Evolutionary conservation across 2,797 vertebrate species (phyloP), one percentile per base, ranked within the genome.

Genomic region (Sebastes cheni): DNA sequence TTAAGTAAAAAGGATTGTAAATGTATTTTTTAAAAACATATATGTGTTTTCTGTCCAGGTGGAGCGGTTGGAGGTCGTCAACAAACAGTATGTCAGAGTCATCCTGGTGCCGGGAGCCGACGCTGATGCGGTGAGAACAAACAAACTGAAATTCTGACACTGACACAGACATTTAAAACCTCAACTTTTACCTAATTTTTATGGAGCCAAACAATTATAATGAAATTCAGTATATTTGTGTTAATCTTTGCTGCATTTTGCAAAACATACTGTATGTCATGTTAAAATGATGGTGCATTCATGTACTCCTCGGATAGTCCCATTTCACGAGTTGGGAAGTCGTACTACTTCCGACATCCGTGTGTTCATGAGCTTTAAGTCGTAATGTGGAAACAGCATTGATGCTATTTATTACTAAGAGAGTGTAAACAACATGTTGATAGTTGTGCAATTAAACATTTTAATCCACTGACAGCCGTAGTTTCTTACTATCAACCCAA

Each of bases 21-120:
- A 46, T 13, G 2, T 58, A 3, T 29, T 8, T 50, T 27, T 27
- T 4, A 3, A n/a, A 34, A 27, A 7, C 8, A 46, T 46, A 46
- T 18, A 0, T 32, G 16, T 8, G 12, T 14, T 20, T 52, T 39
- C 11, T 23, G 20, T 73, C 1, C 73, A 97, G 96, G 96, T 97
- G 46, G 96, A 96, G 2, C 93, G 95, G 1, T 83, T 96, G 54
- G 97, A 97, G 79, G 96, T 97, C 1, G 91, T 97, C 25, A 97
- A 97, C 89, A 97, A 96, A 64, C 95, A 96, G 83, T 96, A 91
- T 58, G 97, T 97, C 30, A 85, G 93, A 20, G 96, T 97, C 6
- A 89, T 95, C 69, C 91, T 94, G 23, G 64, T 89, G 8, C 94
- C 95, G 0, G 96, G 95, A 76, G 90, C 86, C 0, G 89, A 94